These are phyloP conservation scores for Lamprotornis superbus DNA, from an alignment of 2,113 vertebrate genomes.

Conservation along the genomic window DNA sequence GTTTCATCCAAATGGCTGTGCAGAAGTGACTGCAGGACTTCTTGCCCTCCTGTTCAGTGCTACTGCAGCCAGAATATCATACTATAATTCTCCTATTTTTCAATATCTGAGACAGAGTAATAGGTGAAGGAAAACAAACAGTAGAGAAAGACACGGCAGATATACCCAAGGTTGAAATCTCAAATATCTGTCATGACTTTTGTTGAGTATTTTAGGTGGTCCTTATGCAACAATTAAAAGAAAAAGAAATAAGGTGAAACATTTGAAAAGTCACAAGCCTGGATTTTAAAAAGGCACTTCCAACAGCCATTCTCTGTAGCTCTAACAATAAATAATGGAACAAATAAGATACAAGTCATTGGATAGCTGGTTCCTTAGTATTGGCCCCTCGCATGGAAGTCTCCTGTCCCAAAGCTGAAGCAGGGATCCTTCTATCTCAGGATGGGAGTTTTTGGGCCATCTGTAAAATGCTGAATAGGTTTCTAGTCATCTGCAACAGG, in stretches of 20 bases:
- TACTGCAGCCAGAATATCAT: not conserved
- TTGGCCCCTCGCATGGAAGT: not conserved
- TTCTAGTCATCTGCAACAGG: not conserved
- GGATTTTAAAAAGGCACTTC: not conserved
- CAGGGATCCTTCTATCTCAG: not conserved
- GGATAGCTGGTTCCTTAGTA: not conserved
- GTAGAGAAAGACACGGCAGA: not conserved
- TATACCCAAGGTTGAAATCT: not conserved
- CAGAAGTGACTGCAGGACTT: not conserved
- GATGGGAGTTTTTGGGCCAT: not conserved
- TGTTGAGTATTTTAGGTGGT: not conserved
- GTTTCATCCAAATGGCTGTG: not conserved
- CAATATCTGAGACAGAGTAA: not conserved
- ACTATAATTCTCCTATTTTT: not conserved
- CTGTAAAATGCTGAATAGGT: not conserved
- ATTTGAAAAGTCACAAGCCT: not conserved
- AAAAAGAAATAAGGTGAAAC: not conserved
- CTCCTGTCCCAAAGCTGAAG: not conserved
- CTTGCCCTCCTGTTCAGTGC: not conserved
- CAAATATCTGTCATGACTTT: not conserved
- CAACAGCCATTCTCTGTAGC: not conserved
- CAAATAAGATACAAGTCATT: not conserved
- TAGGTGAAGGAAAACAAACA: not conserved
- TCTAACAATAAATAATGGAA: not conserved
- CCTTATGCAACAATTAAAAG: not conserved